These are phyloP conservation scores for Brachyopa scutellaris DNA, from an alignment of 2,888 invertebrate genomes.

Conservation along the genomic window DNA sequence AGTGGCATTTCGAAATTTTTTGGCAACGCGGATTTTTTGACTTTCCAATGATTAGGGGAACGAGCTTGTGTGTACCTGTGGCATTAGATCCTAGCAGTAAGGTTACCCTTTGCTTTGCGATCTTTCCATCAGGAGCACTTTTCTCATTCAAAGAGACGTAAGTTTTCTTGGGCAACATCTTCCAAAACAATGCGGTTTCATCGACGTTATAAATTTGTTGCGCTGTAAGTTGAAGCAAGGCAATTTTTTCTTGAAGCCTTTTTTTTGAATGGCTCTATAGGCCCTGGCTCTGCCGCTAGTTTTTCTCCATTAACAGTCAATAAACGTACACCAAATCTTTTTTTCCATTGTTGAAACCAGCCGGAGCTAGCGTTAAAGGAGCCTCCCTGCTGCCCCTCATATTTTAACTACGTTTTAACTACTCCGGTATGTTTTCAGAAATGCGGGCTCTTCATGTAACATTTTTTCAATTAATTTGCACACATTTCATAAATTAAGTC, in stretches of 20 bases:
- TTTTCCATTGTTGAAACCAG: conserved; percentile 8
- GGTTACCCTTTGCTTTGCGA: conserved; percentile 7
- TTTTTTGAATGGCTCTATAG: neutral
- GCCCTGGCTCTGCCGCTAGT: conserved; percentile 6
- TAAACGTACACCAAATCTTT: too few relatives aligned
- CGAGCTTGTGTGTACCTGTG: conserved; percentile 3
- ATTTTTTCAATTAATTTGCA: too few relatives aligned
- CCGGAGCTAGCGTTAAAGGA: conserved; percentile 14
- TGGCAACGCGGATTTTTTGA: neutral
- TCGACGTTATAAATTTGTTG: conserved; percentile 7
- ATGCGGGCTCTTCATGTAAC: too few relatives aligned
- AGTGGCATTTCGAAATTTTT: neutral
- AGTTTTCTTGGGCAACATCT: neutral
- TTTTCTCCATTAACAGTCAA: conserved; percentile 10
- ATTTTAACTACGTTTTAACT: neutral
- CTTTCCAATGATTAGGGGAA: conserved; percentile 5
- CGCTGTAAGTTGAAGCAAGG: neutral
- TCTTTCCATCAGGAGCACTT: conserved; percentile 11
- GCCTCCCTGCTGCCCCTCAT: neutral
- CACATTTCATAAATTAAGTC: too few relatives aligned
- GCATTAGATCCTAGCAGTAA: conserved; percentile 13
- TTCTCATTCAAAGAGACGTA: neutral
- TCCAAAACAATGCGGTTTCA: too few relatives aligned
- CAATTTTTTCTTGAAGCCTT: too few relatives aligned
- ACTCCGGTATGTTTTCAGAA: too few relatives aligned